Percentiles rank a stretch among this genome's conserved stretches.
Evolutionary conservation across 2,113 vertebrate species (phyloP).

Genomic region (Callochromis pleurospilus): DNA sequence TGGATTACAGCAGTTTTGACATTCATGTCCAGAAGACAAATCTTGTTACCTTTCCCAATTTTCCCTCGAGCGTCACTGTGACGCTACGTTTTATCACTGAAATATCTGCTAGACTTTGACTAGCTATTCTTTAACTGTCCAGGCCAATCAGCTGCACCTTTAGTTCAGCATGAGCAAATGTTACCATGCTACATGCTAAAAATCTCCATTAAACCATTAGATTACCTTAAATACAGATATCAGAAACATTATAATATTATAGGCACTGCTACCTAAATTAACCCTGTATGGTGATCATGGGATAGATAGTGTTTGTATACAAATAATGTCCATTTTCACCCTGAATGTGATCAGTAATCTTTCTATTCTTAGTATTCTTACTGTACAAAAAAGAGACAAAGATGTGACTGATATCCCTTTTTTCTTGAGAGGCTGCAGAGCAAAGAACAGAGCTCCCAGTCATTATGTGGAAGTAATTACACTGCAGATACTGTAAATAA

Average conservation of each 20-base stretch:
- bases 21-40: background rate
- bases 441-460: background rate
- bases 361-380: background rate
- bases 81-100: background rate
- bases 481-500: background rate
- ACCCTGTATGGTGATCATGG: background rate
- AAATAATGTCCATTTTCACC: background rate
- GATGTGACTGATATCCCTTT: background rate
- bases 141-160: background rate
- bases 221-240: background rate
- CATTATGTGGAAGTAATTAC: background rate
- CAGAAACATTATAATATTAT: background rate
- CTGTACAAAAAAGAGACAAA: background rate
- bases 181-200: background rate
- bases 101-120: background rate
- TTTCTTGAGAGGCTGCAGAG: background rate
- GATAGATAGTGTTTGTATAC: background rate
- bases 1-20: background rate
- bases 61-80: background rate
- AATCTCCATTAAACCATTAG: background rate
- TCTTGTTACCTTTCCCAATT: background rate
- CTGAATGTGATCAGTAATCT: background rate
- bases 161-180: background rate
- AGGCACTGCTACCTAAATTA: background rate
- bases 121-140: background rate